Percentiles rank a stretch among this genome's conserved stretches.
Conservation (phyloP, 1,140 invertebrate species). For the Acromyrmex charruanus region DNA sequence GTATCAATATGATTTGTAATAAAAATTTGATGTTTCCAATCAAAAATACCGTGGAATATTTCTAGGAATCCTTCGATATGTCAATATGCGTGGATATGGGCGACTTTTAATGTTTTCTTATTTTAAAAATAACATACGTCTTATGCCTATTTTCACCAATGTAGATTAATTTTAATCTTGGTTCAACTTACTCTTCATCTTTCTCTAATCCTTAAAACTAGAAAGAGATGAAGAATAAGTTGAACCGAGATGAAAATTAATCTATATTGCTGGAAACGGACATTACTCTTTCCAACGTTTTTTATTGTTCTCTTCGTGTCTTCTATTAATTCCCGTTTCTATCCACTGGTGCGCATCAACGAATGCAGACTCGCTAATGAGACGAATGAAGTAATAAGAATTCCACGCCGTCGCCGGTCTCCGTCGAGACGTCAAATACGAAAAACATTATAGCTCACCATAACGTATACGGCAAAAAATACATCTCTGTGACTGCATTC, state of each 20-base stretch:
- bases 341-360: slow-evolving; percentile 51
- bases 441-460: slow-evolving; percentile 13
- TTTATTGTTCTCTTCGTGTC: slow-evolving; percentile 27
- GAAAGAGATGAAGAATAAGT: no score
- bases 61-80: neutral
- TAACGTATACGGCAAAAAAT: slow-evolving; percentile 21
- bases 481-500: slow-evolving; percentile 21
- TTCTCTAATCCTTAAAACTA: no score
- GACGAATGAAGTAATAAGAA: slow-evolving; percentile 67
- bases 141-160: no score
- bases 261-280: no score
- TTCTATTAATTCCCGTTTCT: slow-evolving; percentile 65
- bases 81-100: neutral
- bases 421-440: slow-evolving; percentile 24
- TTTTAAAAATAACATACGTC: slow-evolving; percentile 24
- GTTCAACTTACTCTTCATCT: no score
- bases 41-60: neutral
- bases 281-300: slow-evolving; percentile 13
- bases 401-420: slow-evolving; percentile 28
- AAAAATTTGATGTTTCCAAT: neutral
- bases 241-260: no score
- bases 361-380: slow-evolving; percentile 67
- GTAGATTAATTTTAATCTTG: no score
- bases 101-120: neutral
- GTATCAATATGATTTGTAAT: neutral